Base-by-base conservation (phyloP, 2,888 invertebrate species). In the Xestia xanthographa region DNA sequence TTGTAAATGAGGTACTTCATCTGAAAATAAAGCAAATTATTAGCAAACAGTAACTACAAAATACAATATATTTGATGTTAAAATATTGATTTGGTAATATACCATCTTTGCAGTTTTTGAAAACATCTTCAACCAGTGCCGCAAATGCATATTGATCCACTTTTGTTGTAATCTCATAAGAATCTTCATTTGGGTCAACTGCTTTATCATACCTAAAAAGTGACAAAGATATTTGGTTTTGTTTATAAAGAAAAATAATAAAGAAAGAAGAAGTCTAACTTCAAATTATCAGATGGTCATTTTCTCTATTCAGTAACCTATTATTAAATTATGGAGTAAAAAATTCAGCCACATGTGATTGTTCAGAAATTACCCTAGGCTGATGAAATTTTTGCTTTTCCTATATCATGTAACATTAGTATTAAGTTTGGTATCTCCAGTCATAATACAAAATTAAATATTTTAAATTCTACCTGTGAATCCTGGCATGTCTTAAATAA, bases 101-200 rank as follows among this genome's bases (percentile, higher is more conserved):
- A 97, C 97, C 97, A 92, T 97, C 96, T 89, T 95, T 96, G 87
- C 97, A 97, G 45, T 96, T 94, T 90, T 97, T 97, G 73, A 98
- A 97, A 63, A 98, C 97, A 92, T 98, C 98, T 90, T 97, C 97
- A 50, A 98, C 98, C 74, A 98, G 95, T 41, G 97, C 97, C 62
- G 98, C 98, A 96, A 98, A 98, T 14, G 98, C 98, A 95, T 97
- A 98, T 88, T 98, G 97, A 93, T 98, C 98, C 63, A 98, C 97
- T 86, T 97, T 97, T 80, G 97, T 95, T 67, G 96, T 97, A 86
- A 93, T 93, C 89, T 97, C 96, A 93, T 95, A 94, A 73, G 95
- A 93, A 84, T 98, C 97, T 94, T 98, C 98, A 92, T 97, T 97
- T 4, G 97, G 97, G 90, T 98, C 98, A 43, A 98, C 94, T 22